Conservation (phyloP, 2,797 vertebrate species). For the Hyperoplus lanceolatus region DNA sequence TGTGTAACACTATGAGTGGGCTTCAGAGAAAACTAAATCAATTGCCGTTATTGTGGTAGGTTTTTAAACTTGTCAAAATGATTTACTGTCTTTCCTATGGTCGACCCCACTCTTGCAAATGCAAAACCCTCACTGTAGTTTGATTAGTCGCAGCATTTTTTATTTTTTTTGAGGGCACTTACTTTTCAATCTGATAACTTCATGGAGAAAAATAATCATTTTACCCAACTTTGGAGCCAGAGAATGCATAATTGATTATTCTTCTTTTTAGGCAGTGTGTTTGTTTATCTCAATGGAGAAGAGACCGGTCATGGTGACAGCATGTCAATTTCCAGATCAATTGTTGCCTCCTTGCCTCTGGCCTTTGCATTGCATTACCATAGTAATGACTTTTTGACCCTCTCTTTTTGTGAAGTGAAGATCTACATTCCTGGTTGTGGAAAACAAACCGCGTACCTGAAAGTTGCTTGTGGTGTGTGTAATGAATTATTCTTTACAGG, state of each 20-base stretch:
- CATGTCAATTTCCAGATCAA: constrained; percentile 88
- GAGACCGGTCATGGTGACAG: constrained; percentile 81
- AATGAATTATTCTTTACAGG: constrained; percentile 49
- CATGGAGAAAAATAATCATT: constrained; percentile 72
- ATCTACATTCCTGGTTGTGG: constrained; percentile 51
- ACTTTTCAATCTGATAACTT: constrained; percentile 70
- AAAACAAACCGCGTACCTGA: constrained; percentile 64
- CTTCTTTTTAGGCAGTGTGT: constrained; percentile 73
- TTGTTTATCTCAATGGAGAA: constrained; percentile 86
- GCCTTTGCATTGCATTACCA: constrained; percentile 86
- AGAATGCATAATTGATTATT: constrained; percentile 76
- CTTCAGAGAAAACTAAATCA: constrained; percentile 13
- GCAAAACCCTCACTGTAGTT: constrained; percentile 18
- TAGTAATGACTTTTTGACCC: constrained; percentile 85
- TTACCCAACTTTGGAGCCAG: constrained; percentile 58
- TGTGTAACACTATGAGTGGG: constrained; percentile 3
- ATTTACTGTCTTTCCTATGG: not conserved
- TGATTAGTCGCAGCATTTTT: not conserved
- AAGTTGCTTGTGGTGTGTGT: constrained; percentile 50
- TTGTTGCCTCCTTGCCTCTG: constrained; percentile 82
- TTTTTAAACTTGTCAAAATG: not conserved
- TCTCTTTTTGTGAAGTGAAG: constrained; percentile 57
- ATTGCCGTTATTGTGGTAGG: not conserved
- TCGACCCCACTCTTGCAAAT: not conserved
- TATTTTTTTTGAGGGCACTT: constrained; percentile 25